Base-by-base conservation (phyloP, 2,113 vertebrate genomes). In the Petrocephalus zakoni region DNA sequence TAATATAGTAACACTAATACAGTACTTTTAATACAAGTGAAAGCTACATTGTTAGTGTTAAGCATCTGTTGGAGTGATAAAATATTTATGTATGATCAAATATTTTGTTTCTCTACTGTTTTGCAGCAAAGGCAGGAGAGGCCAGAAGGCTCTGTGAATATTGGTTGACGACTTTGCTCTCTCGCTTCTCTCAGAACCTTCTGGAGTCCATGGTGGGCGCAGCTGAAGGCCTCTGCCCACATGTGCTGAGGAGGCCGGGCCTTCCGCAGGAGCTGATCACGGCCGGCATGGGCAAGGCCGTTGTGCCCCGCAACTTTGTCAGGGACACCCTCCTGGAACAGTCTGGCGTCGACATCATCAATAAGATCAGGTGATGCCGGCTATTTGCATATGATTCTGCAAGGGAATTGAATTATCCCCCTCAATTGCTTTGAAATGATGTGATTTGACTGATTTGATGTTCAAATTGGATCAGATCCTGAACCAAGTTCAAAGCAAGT, bases 301-400 rank as follows among this genome's bases (percentile, higher is more conserved):
- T 97, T 1, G 96, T 99, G 47, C 97, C 98, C 49, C 96, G 96
- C 1, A 96, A 97, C 83, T 99, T 99, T 89, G 97, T 99, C 90
- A 97, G 97, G 93, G 98, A 97, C 91, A 98, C 97, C 37, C 96
- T 99, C 42, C 92, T 99, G 93, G 97, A 99, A 93, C 98, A 99
- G 90, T 98, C 98, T 88, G 98, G 98, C 72, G 94, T 99, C 72
- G 98, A 99, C 93, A 99, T 99, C 88, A 96, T 99, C 92, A 99
- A 99, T 93, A 99, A 99, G 95, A 99, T 99, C 90, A 99, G 98
- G 98, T 98, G 90, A 68, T n/a, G 29, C 37, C 37, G 4, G 9
- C 5, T 17, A 2, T 42, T 75, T 64, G 4, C 25, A 13, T 13
- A 37, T 29, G 68, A 11, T 58, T 52, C n/a, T 3, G 17, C 22